phyloP scores from a whole-genome alignment of 2,797 vertebrate genomes.

The Adrianichthys oophorus region DNA sequence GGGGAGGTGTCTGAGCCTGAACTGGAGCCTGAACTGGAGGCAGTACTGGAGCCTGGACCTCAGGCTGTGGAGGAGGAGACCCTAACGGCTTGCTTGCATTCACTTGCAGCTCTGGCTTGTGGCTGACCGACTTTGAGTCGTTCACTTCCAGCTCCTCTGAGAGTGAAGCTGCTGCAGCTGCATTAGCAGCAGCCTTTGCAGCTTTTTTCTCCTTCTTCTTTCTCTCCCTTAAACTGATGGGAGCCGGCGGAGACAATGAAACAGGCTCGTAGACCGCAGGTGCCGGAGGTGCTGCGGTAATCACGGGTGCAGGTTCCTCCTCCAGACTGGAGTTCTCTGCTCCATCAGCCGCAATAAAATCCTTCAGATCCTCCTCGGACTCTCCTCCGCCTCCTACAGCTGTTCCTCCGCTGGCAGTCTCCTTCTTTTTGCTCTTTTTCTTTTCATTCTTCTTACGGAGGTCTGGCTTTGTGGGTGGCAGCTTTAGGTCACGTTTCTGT shows the following conservation, averaged over 20 bases:
- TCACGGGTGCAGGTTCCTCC: conserved; percentile 59
- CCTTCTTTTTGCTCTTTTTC: conserved; percentile 98
- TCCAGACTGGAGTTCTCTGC: conserved; percentile 66
- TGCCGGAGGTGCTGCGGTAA: conserved; percentile 54
- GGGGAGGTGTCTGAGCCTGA: conserved; percentile 74
- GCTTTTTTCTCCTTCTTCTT: conserved; percentile 96
- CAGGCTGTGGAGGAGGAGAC: conserved; percentile 66
- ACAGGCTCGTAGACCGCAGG: conserved; percentile 50
- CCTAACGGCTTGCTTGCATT: conserved; percentile 85
- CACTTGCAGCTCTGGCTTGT: conserved; percentile 80
- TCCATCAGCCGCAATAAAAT: conserved; percentile 85
- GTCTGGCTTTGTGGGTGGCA: conserved; percentile 81
- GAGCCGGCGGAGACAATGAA: conserved; percentile 55
- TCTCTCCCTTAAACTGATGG: conserved; percentile 83
- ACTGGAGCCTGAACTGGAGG: conserved; percentile 26
- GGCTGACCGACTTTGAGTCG: conserved; percentile 79
- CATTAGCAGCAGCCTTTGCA: conserved; percentile 57
- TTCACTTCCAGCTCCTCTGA: conserved; percentile 80
- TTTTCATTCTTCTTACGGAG: conserved; percentile 93
- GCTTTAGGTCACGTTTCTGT: conserved; percentile 91
- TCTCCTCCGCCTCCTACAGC: conserved; percentile 83
- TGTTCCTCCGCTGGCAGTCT: conserved; percentile 79
- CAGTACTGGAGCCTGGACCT: conserved; percentile 62
- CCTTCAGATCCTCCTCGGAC: conserved; percentile 89
- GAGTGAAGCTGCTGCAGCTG: conserved; percentile 22